Evolutionary conservation across 1,140 invertebrate species (phyloP), one percentile per base, ranked within the genome.

Genomic region (Zaprionus davidi): DNA sequence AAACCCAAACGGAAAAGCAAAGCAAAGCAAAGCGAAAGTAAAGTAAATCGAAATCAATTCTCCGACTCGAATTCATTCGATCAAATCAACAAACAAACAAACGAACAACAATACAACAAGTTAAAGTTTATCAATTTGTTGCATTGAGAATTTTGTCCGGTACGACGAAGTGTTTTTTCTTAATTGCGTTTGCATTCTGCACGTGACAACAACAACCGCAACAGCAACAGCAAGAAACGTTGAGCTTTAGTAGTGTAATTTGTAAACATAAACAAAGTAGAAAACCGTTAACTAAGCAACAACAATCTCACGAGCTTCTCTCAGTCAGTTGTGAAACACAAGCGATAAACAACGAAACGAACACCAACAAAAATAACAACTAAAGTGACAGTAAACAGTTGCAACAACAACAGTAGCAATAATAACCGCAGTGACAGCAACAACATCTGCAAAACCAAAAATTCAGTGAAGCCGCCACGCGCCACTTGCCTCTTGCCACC

Each of bases 231-330:
- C 44, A 58, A 71, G 68, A 67, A 82, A 75, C 77, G 57, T 74
- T 82, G 80, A 91, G 87, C 87, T 91, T 91, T 87, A 90, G 87
- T 86, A 90, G 87, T 83, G 80, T 86, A 59, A 71, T 71, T 34
- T 46, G 53, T 71, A 71, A 68, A 77, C 67, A 75, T 34, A 49
- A 31, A 72, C 34, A 75, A 57, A 65, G 60, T 58, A 78, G 20
- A 62, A 62, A 73, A 73, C 6, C 38, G 15, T 41, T 46, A 44
- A 13, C 38, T 34, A 58, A 46, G 53, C 26, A 9, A 60, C 64
- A 62, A 76, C 67, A 75, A 75, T 71, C 63, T 64, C 13, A 75
- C 88, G 88, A 91, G 88, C 88, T 91, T 46, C 41, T 91, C 84
- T 85, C 71, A 75, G 80, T 77, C 74, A 88, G 88, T 91, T 91